Conservation (phyloP, 1,140 invertebrate species). For the Drosophila kohkoa region DNA sequence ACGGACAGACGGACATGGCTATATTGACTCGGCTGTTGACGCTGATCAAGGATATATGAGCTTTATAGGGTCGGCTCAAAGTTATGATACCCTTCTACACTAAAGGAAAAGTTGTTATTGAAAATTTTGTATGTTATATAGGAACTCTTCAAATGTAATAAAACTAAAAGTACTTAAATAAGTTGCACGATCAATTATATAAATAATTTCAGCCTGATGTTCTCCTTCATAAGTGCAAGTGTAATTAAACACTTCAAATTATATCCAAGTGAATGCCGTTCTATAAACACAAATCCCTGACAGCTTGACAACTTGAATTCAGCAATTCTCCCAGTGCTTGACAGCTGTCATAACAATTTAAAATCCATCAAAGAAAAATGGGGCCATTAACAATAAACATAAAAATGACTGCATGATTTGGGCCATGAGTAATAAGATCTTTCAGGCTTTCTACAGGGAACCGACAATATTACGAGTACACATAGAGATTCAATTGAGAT, state of each 20-base stretch:
- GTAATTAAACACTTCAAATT: background rate
- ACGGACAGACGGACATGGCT: too few relatives aligned
- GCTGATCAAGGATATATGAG: too few relatives aligned
- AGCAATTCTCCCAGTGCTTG: slow-evolving; percentile 6
- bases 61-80: too few relatives aligned
- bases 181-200: background rate
- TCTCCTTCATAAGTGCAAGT: background rate
- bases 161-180: too few relatives aligned
- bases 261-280: background rate
- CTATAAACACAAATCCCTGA: background rate
- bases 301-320: slow-evolving; percentile 10
- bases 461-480: background rate
- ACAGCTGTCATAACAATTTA: slow-evolving; percentile 78
- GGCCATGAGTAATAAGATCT: slow-evolving; percentile 52
- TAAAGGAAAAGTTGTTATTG: too few relatives aligned
- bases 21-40: too few relatives aligned
- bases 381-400: slow-evolving; percentile 46
- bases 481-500: slow-evolving; percentile 35
- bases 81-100: too few relatives aligned
- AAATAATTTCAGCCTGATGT: background rate
- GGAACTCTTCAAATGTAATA: too few relatives aligned
- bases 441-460: slow-evolving; percentile 37
- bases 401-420: slow-evolving; percentile 61
- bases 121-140: too few relatives aligned
- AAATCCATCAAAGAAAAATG: slow-evolving; percentile 62